Percentiles rank a stretch among this genome's conserved stretches.
Conservation (phyloP, 2,797 vertebrate species). For the Acanthiza pusilla region DNA sequence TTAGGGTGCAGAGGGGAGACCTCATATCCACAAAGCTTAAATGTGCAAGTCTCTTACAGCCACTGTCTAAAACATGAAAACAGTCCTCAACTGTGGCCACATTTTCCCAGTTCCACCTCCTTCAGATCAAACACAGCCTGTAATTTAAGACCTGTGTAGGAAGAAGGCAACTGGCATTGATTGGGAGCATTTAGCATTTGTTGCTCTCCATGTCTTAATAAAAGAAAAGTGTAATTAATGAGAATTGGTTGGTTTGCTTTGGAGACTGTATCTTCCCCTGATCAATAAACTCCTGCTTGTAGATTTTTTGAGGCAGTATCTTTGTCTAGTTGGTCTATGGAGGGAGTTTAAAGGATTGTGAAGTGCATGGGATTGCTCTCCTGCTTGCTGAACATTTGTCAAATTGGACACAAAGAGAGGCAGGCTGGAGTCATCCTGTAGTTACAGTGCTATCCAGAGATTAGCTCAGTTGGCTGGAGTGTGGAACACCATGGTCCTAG, state of each 20-base stretch:
- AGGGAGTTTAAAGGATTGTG: not conserved
- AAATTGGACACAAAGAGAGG: not conserved
- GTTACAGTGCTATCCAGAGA: not conserved
- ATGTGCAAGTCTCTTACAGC: not conserved
- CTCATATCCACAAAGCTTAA: not conserved
- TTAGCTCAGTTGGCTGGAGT: not conserved
- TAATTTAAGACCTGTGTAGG: not conserved
- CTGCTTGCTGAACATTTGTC: not conserved
- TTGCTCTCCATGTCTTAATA: not conserved
- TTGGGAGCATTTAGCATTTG: not conserved
- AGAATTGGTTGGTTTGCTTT: not conserved
- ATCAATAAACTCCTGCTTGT: not conserved
- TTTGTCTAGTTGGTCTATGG: not conserved
- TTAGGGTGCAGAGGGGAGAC: not conserved
- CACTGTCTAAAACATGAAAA: not conserved
- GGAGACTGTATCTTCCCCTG: not conserved
- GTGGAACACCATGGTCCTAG: fast-evolving
- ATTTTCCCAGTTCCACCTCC: not conserved
- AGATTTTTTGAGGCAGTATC: not conserved
- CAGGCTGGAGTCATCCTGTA: not conserved
- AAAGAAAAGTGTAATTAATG: not conserved
- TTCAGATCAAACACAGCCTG: not conserved
- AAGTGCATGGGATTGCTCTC: not conserved
- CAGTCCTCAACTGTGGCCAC: not conserved
- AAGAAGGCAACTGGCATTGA: not conserved